These are phyloP conservation scores for Heliconius ismenius DNA, from an alignment of 2,888 invertebrate genomes.

Conservation along the genomic window DNA sequence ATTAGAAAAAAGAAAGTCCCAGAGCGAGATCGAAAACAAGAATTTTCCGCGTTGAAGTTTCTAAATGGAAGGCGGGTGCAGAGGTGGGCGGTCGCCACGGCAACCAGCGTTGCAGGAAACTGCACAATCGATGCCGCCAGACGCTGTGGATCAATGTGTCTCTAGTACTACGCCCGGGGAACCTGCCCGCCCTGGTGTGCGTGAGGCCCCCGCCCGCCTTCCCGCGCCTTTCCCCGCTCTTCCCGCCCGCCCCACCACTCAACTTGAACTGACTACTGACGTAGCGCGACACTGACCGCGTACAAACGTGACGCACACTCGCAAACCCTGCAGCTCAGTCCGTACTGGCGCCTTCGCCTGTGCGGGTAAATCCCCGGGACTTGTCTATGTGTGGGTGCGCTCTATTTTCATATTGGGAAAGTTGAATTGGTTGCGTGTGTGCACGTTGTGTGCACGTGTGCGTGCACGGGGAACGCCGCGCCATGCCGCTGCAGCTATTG, in stretches of 20 bases:
- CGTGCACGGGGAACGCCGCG: conserved; percentile 58
- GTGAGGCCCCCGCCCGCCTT: conserved; percentile 51
- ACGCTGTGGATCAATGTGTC: conserved; percentile 82
- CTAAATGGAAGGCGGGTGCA: conserved; percentile 60
- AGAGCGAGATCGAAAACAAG: conserved; percentile 33
- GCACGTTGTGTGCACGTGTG: conserved; percentile 55
- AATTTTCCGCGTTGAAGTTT: conserved; percentile 58
- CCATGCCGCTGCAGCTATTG: conserved; percentile 57
- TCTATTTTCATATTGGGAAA: conserved; percentile 70
- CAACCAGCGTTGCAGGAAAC: conserved; percentile 79
- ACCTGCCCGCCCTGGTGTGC: conserved; percentile 65
- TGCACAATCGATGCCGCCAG: conserved; percentile 82
- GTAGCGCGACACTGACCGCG: conserved; percentile 44
- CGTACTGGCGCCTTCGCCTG: conserved; percentile 48
- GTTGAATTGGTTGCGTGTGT: conserved; percentile 74
- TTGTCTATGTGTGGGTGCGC: conserved; percentile 58
- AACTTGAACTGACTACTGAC: conserved; percentile 53
- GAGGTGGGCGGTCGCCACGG: conserved; percentile 71
- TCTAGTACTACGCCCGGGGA: conserved; percentile 81
- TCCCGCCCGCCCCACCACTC: conserved; percentile 54
- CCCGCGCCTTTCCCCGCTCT: conserved; percentile 34
- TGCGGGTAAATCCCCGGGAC: conserved; percentile 55
- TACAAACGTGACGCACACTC: conserved; percentile 44
- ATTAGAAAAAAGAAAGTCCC: conserved; percentile 29
- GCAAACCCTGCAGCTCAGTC: conserved; percentile 56